A percentile compares a stretch with the other conserved stretches of the same genome.
Conservation (phyloP, 2,888 invertebrate genomes). For the Drosophila sordidula region DNA sequence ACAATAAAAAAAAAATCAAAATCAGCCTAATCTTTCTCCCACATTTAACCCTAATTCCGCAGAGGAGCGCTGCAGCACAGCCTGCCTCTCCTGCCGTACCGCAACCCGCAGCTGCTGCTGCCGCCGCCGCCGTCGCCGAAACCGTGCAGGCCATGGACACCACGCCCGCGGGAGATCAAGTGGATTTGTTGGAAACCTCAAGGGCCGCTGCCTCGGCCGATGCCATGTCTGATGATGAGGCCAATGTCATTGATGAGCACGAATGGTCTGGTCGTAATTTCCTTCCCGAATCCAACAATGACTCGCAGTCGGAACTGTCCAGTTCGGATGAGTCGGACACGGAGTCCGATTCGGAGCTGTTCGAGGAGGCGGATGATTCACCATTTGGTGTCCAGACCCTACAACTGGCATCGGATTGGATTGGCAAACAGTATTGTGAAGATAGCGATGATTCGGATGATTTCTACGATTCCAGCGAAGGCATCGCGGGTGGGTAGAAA, state of each 20-base stretch:
- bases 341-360: slow-evolving; percentile 88
- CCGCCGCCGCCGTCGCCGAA: slow-evolving; percentile 14
- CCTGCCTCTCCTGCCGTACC: slow-evolving; percentile 37
- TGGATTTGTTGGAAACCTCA: slow-evolving; percentile 83
- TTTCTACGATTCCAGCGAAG: slow-evolving; percentile 85
- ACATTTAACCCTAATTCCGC: not conserved
- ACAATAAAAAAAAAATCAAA: not conserved
- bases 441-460: slow-evolving; percentile 85
- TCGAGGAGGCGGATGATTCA: slow-evolving; percentile 89
- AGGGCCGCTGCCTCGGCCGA: slow-evolving; percentile 84
- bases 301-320: slow-evolving; percentile 88
- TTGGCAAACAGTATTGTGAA: slow-evolving; percentile 86
- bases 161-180: slow-evolving; percentile 66
- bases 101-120: slow-evolving; percentile 33
- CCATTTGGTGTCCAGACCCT: slow-evolving; percentile 87
- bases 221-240: slow-evolving; percentile 87
- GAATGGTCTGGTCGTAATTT: slow-evolving; percentile 98
- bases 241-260: slow-evolving; percentile 95
- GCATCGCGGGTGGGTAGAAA: slow-evolving; percentile 77
- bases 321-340: slow-evolving; percentile 87
- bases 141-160: slow-evolving; percentile 57
- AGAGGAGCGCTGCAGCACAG: slow-evolving; percentile 59
- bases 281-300: slow-evolving; percentile 91
- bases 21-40: not conserved
- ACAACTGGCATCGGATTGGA: slow-evolving; percentile 89